A percentile compares a stretch with the other conserved stretches of the same genome.
Conservation (phyloP, 2,888 invertebrate genomes). For the Drosophila testacea region DNA sequence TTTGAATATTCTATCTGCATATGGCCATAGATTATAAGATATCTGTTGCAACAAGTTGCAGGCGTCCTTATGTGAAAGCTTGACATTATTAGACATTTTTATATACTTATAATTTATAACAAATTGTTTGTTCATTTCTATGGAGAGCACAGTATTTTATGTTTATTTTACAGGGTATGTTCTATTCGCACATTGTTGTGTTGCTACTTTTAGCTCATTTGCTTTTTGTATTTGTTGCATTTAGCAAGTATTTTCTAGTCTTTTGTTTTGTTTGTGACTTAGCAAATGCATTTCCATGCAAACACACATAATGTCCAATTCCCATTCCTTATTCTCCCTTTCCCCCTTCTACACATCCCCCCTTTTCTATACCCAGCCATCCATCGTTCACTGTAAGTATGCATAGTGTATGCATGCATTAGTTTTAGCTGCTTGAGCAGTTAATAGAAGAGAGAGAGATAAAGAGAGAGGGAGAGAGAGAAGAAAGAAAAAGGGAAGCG, state of each 20-base stretch:
- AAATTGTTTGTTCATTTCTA: too few relatives aligned
- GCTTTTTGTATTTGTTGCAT: conserved; percentile 47
- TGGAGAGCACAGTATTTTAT: not conserved
- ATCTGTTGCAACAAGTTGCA: not conserved
- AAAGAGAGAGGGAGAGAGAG: not conserved
- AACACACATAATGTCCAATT: conserved; percentile 29
- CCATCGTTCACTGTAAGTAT: conserved; percentile 45
- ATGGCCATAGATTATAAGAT: too few relatives aligned
- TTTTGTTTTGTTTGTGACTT: conserved; percentile 46
- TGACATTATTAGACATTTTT: too few relatives aligned
- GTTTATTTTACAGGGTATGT: conserved; percentile 12
- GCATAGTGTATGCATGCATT: conserved; percentile 67
- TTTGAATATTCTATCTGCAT: too few relatives aligned
- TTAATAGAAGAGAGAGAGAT: conserved; percentile 55
- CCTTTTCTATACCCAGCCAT: not conserved
- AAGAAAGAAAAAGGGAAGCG: too few relatives aligned
- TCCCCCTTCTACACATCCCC: not conserved
- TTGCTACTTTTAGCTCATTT: not conserved
- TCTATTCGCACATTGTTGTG: not conserved
- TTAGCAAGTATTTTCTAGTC: conserved; percentile 59
- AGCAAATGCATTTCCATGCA: conserved; percentile 59
- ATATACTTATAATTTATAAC: too few relatives aligned
- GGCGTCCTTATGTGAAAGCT: not conserved
- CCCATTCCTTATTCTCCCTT: not conserved
- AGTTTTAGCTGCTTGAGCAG: conserved; percentile 61